These are phyloP conservation scores for Haliclystus octoradiatus DNA, from an alignment of 30 jellyfish, hydroid and myxozoan species.

Conservation along the genomic window DNA sequence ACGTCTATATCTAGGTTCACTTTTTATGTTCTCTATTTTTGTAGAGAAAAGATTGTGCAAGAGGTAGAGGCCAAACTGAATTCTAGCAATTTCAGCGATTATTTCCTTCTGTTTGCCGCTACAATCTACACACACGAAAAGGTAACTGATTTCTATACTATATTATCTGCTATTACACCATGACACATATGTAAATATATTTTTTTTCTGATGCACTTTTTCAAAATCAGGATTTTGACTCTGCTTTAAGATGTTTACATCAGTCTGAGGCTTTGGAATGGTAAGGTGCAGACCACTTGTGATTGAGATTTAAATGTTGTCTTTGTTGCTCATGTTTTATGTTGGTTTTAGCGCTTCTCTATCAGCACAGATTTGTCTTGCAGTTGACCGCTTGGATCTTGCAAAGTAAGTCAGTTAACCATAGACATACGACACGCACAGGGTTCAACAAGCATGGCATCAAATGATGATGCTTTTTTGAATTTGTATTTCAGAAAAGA, in stretches of 20 bases:
- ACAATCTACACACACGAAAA: slow-evolving; percentile 81
- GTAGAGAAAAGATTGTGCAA: slow-evolving; percentile 55
- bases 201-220: background rate
- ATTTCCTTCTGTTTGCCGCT: slow-evolving; percentile 79
- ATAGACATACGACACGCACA: background rate
- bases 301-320: background rate
- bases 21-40: too few relatives aligned
- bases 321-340: background rate
- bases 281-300: slow-evolving; percentile 13
- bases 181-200: too few relatives aligned
- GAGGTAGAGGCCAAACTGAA: slow-evolving; percentile 71
- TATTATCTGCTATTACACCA: too few relatives aligned
- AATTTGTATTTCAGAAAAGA: background rate
- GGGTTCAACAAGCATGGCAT: too few relatives aligned
- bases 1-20: too few relatives aligned
- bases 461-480: background rate
- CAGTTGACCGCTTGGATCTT: slow-evolving; percentile 72
- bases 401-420: slow-evolving; percentile 53
- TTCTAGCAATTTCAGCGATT: slow-evolving; percentile 95
- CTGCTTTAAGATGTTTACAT: slow-evolving; percentile 81
- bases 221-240: slow-evolving; percentile 82
- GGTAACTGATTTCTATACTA: slow-evolving; percentile 19
- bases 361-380: slow-evolving; percentile 72
- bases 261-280: slow-evolving; percentile 95
- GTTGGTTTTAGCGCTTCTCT: slow-evolving; percentile 48